These are phyloP conservation scores for Crotalus tigris DNA, from an alignment of 2,113 vertebrate species.

Conservation along the genomic window DNA sequence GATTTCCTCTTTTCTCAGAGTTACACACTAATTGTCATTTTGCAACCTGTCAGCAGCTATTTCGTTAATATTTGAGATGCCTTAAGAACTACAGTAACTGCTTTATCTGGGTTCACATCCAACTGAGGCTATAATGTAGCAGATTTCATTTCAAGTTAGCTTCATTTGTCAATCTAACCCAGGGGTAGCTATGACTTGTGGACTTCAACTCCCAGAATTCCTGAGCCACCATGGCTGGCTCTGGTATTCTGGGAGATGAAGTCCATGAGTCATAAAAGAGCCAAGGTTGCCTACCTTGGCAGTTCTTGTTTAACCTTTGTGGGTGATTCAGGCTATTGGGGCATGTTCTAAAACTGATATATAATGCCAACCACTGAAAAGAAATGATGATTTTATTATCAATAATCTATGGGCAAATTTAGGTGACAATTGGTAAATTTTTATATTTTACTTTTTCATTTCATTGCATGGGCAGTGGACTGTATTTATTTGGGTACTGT, in stretches of 20 bases:
- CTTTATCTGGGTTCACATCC: neutral
- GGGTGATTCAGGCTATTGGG: neutral
- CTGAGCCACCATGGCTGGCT: no score
- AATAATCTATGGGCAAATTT: neutral
- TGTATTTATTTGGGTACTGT: slow-evolving; percentile 10
- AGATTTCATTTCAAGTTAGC: neutral
- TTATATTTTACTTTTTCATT: slow-evolving; percentile 29
- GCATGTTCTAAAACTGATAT: neutral
- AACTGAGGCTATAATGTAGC: neutral
- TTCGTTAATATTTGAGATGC: neutral
- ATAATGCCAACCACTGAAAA: neutral
- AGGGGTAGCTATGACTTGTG: no score
- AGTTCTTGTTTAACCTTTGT: neutral
- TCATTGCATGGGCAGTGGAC: neutral
- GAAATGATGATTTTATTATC: neutral
- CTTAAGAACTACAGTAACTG: slow-evolving; percentile 4
- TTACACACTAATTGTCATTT: slow-evolving; percentile 23
- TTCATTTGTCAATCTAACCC: neutral
- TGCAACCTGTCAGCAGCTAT: slow-evolving; percentile 10
- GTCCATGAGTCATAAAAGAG: no score
- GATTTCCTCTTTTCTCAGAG: neutral
- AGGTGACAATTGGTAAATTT: neutral
- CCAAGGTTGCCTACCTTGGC: no score
- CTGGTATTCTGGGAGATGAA: no score
- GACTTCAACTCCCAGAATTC: no score